Evolutionary conservation across 1,140 invertebrate genomes (phyloP), one percentile per base, ranked within the genome.

Genomic region (Drosophila tsacasi): DNA sequence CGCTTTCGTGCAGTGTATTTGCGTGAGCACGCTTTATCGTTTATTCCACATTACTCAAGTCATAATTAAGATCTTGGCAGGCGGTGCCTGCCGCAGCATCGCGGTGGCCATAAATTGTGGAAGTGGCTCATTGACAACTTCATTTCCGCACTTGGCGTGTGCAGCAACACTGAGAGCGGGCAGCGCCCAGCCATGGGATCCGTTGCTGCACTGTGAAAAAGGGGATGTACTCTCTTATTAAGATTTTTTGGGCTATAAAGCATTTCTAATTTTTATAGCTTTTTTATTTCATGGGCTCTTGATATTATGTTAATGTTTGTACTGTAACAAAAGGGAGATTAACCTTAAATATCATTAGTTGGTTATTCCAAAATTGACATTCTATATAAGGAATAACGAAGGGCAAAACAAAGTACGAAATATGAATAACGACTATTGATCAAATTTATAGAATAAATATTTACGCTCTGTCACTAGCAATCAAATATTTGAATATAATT

Each of bases 81-180:
- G 83, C 79, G 69, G 78, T 69, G 66, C 76, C 75, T 46, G 68
- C 76, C 59, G 47, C 80, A 76, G 73, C 84, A 83, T 83, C 72
- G 86, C 75, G 71, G 71, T 69, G 74, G 62, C 90, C 86, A 90
- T 90, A 90, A 90, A 91, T 90, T 90, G 85, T 90, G 86, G 85
- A 90, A 90, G 85, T 85, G 85, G 75, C 85, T 90, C 85, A 90
- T 90, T 90, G 85, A 90, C 85, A 90, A 90, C 85, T 90, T 90
- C 81, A 90, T 90, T 90, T 90, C 85, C 85, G 85, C 86, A 89
- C 83, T 75, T 85, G 83, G 83, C 77, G 79, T 63, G 76, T 63
- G 49, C 83, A 75, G 52, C 78, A 63, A 72, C 76, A 68, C 58
- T 64, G 75, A 25, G 69, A 65, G 49, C 62, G 68, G 57, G 5